Conservation (phyloP, 1,140 invertebrate species). For the Aphelinus atriplicis region DNA sequence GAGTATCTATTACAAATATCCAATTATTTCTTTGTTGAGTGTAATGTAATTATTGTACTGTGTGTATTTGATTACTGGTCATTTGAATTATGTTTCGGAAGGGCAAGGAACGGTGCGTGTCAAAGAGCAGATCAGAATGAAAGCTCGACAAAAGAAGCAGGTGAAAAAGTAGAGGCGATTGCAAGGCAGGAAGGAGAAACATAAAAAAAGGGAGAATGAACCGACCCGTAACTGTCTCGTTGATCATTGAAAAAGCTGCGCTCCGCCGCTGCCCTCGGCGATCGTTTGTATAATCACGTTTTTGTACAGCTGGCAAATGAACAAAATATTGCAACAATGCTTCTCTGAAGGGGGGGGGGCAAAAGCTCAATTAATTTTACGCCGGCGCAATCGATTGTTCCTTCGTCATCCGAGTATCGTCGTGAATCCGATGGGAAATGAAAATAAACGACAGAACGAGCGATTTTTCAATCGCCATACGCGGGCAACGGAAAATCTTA, state of each 20-base stretch:
- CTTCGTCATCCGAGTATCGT: too few species aligned
- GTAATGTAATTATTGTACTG: neutral
- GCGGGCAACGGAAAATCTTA: neutral
- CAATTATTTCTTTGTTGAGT: slow-evolving; percentile 10
- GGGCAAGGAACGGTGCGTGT: neutral
- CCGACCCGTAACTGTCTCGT: neutral
- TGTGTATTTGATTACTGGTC: neutral
- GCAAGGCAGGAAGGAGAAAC: neutral
- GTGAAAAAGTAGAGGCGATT: neutral
- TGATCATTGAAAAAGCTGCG: neutral
- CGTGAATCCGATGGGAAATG: too few species aligned
- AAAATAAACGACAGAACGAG: neutral
- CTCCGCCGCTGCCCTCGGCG: neutral
- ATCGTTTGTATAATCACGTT: slow-evolving; percentile 27
- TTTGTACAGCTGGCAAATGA: slow-evolving; percentile 23
- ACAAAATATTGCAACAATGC: neutral
- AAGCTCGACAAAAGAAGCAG: neutral
- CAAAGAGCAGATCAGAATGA: neutral
- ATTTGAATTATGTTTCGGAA: too few species aligned
- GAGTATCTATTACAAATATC: neutral
- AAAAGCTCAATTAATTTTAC: too few species aligned
- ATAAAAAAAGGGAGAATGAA: too few species aligned
- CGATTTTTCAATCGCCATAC: slow-evolving; percentile 10
- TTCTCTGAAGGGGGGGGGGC: too few species aligned
- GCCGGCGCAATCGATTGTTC: too few species aligned